Evolutionary conservation across 1,140 invertebrate species (phyloP), one percentile per base, ranked within the genome.

Genomic region (Gryllus bimaculatus): DNA sequence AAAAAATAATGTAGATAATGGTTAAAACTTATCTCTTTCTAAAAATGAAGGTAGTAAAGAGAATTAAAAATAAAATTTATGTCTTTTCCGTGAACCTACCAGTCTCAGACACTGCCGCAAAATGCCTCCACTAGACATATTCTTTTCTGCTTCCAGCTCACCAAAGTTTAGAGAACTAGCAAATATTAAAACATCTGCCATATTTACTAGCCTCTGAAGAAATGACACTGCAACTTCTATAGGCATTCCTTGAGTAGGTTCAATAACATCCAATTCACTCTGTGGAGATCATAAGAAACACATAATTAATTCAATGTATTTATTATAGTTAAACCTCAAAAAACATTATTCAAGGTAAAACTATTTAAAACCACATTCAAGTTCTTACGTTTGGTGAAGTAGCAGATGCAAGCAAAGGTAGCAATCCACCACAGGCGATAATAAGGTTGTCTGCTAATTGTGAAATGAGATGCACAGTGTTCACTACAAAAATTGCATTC

Each of bases 61-160:
- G 5, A 39, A 39, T 2, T 39, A 39, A 2, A 39, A 39, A 39
- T 39, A 39, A 39, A 39, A 39, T 39, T 39, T 2, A 39, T 39
- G 1, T 1, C 26, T 39, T 39, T 39, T 39, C 26, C 18, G 6
- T 76, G 15, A 73, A 89, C 90, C 89, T 88, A 97, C 97, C 90
- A 99, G 87, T 87, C 98, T 88, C 48, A 99, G 89, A 86, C 97
- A 98, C 87, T 99, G 98, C 80, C 98, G 87, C 15, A 99, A 86
- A 81, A 99, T 99, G 73, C 98, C 98, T 47, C 98, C 98, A 83
- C 94, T 96, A n/a, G 97, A 98, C 97, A 99, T 99, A 85, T 99
- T 99, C 87, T 99, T 99, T 85, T 99, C 98, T 0, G 97, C 95
- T 87, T 99, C 98, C 49, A 99, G 87, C 87, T 99, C 98, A 78